Percentiles rank a stretch among this genome's conserved stretches.
Evolutionary conservation across 2,797 vertebrate genomes (phyloP).

Genomic region (Cirrhinus molitorella): DNA sequence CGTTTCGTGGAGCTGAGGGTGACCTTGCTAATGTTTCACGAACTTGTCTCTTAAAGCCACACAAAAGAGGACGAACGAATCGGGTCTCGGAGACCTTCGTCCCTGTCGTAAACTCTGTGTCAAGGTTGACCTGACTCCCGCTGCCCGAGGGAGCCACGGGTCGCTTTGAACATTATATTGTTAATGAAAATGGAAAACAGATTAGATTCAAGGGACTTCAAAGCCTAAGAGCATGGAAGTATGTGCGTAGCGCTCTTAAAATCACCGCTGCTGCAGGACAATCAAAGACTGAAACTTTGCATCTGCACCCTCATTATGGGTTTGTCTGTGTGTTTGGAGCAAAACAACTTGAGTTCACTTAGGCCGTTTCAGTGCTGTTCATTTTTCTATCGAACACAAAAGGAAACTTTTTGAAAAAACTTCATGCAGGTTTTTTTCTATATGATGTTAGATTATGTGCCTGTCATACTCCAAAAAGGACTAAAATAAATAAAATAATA

Average conservation of each 20-base stretch:
- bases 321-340: neutral
- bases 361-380: too few relatives aligned
- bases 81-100: neutral
- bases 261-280: neutral
- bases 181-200: constrained; percentile 35
- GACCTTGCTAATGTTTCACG: constrained; percentile 34
- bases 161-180: constrained; percentile 29
- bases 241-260: neutral
- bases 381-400: neutral
- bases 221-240: neutral
- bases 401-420: neutral
- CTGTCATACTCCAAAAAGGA: too few relatives aligned
- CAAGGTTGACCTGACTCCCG: neutral
- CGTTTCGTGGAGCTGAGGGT: neutral
- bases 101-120: constrained; percentile 4
- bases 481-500: too few relatives aligned
- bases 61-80: constrained; percentile 22
- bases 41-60: constrained; percentile 19
- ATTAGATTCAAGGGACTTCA: constrained; percentile 29
- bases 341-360: neutral
- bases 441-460: too few relatives aligned
- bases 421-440: neutral
- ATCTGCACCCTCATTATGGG: neutral
- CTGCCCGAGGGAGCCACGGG: constrained; percentile 20
- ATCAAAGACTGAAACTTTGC: neutral